A percentile compares a stretch with the other conserved stretches of the same genome.
These are phyloP conservation scores for Leptinotarsa juncta DNA, from an alignment of 2,888 invertebrate genomes.

Conservation along the genomic window DNA sequence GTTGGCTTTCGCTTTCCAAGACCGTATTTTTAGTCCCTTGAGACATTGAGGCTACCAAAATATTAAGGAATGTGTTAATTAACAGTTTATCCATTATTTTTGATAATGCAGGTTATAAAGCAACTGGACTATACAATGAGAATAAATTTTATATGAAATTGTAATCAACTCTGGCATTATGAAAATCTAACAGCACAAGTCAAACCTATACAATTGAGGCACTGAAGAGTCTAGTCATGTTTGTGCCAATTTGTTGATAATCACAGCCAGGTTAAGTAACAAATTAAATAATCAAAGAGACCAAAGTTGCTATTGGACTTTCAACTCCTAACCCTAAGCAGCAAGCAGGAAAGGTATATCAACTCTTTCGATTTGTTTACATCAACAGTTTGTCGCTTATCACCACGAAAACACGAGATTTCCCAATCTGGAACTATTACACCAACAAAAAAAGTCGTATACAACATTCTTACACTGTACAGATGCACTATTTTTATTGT, in stretches of 20 bases:
- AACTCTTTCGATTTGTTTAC: constrained; percentile 10
- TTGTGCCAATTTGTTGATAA: background rate
- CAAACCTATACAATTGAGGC: no score
- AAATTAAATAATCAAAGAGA: background rate
- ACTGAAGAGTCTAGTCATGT: background rate
- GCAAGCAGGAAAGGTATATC: background rate
- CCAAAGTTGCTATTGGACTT: constrained; percentile 18
- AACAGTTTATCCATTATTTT: no score
- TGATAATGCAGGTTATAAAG: no score
- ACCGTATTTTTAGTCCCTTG: no score
- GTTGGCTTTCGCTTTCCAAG: no score
- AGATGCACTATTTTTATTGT: constrained; percentile 48
- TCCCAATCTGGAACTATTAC: constrained; percentile 12
- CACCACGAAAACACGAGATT: background rate
- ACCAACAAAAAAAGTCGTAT: constrained; percentile 9
- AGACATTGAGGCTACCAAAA: no score
- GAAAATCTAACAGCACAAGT: no score
- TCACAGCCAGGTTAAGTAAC: background rate
- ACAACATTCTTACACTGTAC: constrained; percentile 1
- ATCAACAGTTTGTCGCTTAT: constrained; percentile 16
- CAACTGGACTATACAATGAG: no score
- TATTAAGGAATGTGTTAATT: no score
- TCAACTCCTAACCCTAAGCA: constrained; percentile 10
- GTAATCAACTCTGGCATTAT: no score
- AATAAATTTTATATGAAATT: no score